Percentiles rank a stretch among this genome's conserved stretches.
Evolutionary conservation across 2,888 invertebrate species (phyloP).

Genomic region (Tenthredo distinguenda): DNA sequence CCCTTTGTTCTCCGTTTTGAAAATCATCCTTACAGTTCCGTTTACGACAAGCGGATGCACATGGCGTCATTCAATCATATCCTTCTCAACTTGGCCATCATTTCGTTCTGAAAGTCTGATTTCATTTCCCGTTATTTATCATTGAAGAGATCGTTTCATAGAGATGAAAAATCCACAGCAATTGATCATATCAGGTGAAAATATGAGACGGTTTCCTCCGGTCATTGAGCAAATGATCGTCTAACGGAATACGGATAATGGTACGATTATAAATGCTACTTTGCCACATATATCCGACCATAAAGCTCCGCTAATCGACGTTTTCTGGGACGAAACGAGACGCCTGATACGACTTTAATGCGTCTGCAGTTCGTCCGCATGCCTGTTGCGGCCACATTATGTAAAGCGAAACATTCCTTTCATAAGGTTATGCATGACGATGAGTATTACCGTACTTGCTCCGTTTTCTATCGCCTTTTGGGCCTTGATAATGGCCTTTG

Average conservation of each 20-base stretch:
- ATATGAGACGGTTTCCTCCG: not conserved
- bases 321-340: not conserved
- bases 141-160: not conserved
- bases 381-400: conserved; percentile 12
- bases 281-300: not conserved
- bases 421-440: not conserved
- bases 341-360: conserved; percentile 48
- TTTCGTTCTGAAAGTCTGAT: not conserved
- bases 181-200: conserved; percentile 16
- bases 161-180: not conserved
- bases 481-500: not conserved
- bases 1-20: not conserved
- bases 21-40: not conserved
- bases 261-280: not conserved
- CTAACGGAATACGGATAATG: conserved; percentile 13
- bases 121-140: not conserved
- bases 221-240: not conserved
- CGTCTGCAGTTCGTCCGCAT: conserved; percentile 20
- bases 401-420: conserved; percentile 22
- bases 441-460: not conserved
- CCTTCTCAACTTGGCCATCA: not conserved
- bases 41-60: not conserved
- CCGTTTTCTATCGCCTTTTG: not conserved
- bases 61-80: not conserved
- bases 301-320: not conserved